Evolutionary conservation across 2,113 vertebrate genomes (phyloP).

Genomic region (Caranx ignobilis): DNA sequence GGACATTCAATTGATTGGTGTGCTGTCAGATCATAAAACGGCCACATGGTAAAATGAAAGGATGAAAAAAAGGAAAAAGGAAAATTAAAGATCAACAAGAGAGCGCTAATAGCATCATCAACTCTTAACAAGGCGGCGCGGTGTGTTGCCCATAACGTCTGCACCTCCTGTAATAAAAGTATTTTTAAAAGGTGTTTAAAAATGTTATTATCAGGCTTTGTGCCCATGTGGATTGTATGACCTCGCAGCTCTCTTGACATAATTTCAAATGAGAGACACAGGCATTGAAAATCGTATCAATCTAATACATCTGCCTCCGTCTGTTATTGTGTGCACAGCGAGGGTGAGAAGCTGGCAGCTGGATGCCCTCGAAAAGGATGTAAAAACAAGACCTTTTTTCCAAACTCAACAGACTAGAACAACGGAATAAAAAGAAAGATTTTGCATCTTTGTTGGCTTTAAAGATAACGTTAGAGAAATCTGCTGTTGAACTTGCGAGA

Average conservation of each 20-base stretch:
- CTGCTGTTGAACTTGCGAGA: constrained; percentile 38
- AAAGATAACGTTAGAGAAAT: constrained; percentile 50
- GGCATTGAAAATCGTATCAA: constrained; percentile 2
- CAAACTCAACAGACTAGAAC: constrained; percentile 43
- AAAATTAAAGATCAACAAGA: constrained; percentile 46
- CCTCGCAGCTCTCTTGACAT: constrained; percentile 24
- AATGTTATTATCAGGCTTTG: constrained; percentile 41
- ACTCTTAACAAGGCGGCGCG: constrained; percentile 44
- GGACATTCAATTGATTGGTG: constrained; percentile 68
- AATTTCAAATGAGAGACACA: constrained; percentile 28
- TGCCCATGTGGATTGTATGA: constrained; percentile 17
- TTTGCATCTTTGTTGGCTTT: constrained; percentile 69
- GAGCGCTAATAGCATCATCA: constrained; percentile 59
- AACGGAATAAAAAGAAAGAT: constrained; percentile 19
- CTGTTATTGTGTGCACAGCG: constrained; percentile 28
- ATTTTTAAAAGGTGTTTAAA: constrained; percentile 63
- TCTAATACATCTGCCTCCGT: not conserved
- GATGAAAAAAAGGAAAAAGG: constrained; percentile 40
- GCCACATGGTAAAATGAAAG: constrained; percentile 49
- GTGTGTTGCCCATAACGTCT: constrained; percentile 33
- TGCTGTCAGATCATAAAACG: constrained; percentile 69
- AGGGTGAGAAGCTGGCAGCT: constrained; percentile 48
- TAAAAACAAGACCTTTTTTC: constrained; percentile 39
- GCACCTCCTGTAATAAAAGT: constrained; percentile 53
- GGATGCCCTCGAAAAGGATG: constrained; percentile 43